A percentile compares a stretch with the other conserved stretches of the same genome.
Conservation (phyloP, 1,140 invertebrate genomes). For the Scaptomyza montana region DNA sequence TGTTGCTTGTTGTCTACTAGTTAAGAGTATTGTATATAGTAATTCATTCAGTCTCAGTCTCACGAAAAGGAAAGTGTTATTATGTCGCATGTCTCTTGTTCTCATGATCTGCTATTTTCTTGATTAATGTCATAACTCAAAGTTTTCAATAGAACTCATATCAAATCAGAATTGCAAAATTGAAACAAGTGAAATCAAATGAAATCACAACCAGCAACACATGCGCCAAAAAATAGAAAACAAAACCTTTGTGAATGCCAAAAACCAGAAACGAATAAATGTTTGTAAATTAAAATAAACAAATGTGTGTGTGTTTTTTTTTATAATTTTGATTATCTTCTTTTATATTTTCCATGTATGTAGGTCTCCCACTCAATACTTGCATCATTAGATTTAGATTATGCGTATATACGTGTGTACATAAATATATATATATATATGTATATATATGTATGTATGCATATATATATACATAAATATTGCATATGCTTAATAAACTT, state of each 20-base stretch:
- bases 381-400: constrained; percentile 53
- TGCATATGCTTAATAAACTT: constrained; percentile 49
- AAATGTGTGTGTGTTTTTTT: constrained; percentile 49
- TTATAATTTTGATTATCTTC: constrained; percentile 81
- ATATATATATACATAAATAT: constrained; percentile 42
- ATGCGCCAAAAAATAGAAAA: constrained; percentile 17
- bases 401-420: constrained; percentile 28
- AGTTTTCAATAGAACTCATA: constrained; percentile 8
- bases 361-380: constrained; percentile 62
- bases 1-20: constrained; percentile 33
- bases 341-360: constrained; percentile 81
- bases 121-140: constrained; percentile 6
- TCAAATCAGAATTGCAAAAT: constrained; percentile 33
- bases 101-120: constrained; percentile 9
- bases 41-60: constrained; percentile 76
- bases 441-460: not conserved
- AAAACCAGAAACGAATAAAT: constrained; percentile 45
- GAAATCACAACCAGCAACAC: constrained; percentile 52
- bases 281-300: constrained; percentile 63
- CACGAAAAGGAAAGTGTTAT: constrained; percentile 81
- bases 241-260: constrained; percentile 21
- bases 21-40: constrained; percentile 75
- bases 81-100: constrained; percentile 34
- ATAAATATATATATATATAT: constrained; percentile 29
- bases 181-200: constrained; percentile 27